Conservation (phyloP, 2,888 invertebrate species). For the Geotrupes spiniger region DNA sequence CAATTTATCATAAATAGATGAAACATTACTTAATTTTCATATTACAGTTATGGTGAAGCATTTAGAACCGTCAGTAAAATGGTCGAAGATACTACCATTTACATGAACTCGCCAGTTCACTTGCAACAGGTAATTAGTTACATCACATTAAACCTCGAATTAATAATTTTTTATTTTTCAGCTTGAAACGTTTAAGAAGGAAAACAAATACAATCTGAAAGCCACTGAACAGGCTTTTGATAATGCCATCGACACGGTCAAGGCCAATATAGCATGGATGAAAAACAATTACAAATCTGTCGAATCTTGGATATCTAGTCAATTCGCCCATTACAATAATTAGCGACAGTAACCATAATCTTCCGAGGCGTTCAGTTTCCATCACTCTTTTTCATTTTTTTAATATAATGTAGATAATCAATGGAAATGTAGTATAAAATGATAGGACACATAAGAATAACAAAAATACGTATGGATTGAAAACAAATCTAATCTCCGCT, state of each 20-base stretch:
- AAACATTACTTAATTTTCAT: neutral
- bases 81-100: conserved; percentile 54
- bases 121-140: conserved; percentile 38
- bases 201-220: conserved; percentile 49
- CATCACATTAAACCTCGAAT: neutral
- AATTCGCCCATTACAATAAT: no score
- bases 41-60: conserved; percentile 55
- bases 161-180: conserved; percentile 30
- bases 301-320: conserved; percentile 39
- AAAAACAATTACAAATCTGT: conserved; percentile 51
- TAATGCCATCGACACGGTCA: conserved; percentile 55
- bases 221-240: conserved; percentile 53
- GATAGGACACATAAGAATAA: no score
- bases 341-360: no score
- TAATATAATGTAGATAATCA: no score
- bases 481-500: no score
- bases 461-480: no score
- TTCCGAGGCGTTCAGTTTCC: no score
- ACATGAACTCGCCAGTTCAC: conserved; percentile 54
- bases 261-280: conserved; percentile 59
- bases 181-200: conserved; percentile 48
- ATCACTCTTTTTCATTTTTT: no score
- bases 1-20: neutral
- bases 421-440: no score
- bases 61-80: conserved; percentile 55